A percentile compares a stretch with the other conserved stretches of the same genome.
Conservation (phyloP, 2,797 vertebrate species). For the Acrossocheilus fasciatus region DNA sequence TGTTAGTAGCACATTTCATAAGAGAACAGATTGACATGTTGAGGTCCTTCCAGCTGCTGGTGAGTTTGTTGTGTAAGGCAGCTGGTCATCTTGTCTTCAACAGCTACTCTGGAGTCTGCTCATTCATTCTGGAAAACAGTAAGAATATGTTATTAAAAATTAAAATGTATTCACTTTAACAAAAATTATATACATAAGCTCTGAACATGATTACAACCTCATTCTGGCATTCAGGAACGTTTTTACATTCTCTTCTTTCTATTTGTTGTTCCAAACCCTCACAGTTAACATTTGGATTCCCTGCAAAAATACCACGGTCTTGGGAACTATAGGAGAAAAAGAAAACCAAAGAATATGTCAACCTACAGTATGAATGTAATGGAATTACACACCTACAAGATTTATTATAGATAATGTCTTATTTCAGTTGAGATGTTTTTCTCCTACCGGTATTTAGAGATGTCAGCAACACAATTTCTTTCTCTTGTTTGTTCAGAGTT, state of each 20-base stretch:
- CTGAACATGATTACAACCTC: not conserved
- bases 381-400: not conserved
- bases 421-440: not conserved
- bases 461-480: slow-evolving; percentile 40
- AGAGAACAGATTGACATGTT: not conserved
- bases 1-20: not conserved
- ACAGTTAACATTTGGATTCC: not conserved
- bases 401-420: not conserved
- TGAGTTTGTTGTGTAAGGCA: not conserved
- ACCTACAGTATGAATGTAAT: not conserved
- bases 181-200: not conserved
- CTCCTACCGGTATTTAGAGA: slow-evolving; percentile 52
- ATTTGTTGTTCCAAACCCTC: not conserved
- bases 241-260: slow-evolving; percentile 20
- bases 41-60: not conserved
- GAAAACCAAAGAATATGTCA: not conserved
- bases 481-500: slow-evolving; percentile 26
- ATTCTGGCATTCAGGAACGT: slow-evolving; percentile 52
- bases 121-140: not conserved
- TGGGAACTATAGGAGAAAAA: not conserved
- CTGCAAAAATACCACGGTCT: slow-evolving; percentile 36
- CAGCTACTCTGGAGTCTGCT: not conserved
- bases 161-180: not conserved
- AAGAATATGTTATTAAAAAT: not conserved
- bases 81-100: not conserved